Conservation (phyloP, 2,113 vertebrate genomes). For the Pangasianodon gigas region DNA sequence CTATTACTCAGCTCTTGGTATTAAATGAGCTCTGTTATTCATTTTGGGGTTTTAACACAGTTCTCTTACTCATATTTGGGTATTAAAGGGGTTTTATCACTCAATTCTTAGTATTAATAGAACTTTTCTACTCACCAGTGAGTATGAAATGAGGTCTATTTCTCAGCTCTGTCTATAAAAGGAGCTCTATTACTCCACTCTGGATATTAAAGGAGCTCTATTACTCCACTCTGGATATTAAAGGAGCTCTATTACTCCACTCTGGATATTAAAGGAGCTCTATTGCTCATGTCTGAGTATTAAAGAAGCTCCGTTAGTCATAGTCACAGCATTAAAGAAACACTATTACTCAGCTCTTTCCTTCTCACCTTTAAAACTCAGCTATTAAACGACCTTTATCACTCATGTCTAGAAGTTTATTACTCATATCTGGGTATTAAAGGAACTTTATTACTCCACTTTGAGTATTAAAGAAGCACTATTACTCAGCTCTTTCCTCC, state of each 20-base stretch:
- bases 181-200: not conserved
- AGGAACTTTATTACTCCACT: not conserved
- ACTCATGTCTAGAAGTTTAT: not conserved
- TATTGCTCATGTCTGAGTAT: not conserved
- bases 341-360: not conserved
- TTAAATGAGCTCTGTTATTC: not conserved
- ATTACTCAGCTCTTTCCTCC: not conserved
- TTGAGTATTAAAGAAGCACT: not conserved
- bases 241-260: no score
- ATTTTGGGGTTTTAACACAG: not conserved
- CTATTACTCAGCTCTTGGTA: not conserved
- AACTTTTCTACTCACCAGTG: not conserved
- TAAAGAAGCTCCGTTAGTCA: not conserved
- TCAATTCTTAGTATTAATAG: not conserved
- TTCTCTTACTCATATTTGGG: not conserved
- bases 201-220: not conserved
- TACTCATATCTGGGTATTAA: not conserved
- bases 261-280: not conserved
- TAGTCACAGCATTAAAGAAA: not conserved
- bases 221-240: not conserved
- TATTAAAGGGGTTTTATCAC: not conserved
- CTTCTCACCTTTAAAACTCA: not conserved
- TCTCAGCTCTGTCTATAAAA: not conserved
- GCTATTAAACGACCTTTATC: not conserved
- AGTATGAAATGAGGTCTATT: not conserved